Conservation (phyloP, 2,797 vertebrate species). For the Mastacembelus armatus region DNA sequence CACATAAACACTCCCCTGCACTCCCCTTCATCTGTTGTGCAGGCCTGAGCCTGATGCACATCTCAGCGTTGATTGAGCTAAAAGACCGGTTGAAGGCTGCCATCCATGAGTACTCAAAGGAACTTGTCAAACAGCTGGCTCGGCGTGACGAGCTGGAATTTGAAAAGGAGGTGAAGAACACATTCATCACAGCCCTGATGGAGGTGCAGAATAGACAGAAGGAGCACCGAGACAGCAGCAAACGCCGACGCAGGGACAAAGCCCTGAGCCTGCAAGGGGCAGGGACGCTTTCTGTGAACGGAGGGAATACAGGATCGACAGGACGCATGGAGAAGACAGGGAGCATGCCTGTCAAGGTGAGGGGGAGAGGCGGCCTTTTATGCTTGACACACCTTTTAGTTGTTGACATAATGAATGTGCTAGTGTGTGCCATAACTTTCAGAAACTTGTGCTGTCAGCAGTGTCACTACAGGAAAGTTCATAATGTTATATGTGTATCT, state of each 20-base stretch:
- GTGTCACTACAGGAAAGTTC: background rate
- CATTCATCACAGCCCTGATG: constrained; percentile 93
- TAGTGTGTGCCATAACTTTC: background rate
- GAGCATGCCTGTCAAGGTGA: constrained; percentile 92
- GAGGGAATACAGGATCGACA: constrained; percentile 31
- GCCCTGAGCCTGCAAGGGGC: constrained; percentile 88
- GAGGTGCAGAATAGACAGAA: constrained; percentile 96
- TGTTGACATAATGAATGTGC: background rate
- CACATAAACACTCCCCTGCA: background rate
- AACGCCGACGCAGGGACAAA: constrained; percentile 90
- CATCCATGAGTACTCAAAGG: constrained; percentile 91
- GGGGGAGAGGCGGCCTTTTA: background rate
- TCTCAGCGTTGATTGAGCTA: constrained; percentile 83
- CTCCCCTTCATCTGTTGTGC: background rate
- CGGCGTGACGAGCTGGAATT: constrained; percentile 93
- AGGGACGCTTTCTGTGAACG: constrained; percentile 19
- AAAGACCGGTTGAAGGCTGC: constrained; percentile 88
- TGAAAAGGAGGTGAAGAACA: constrained; percentile 96
- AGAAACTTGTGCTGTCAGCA: background rate
- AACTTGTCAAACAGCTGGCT: constrained; percentile 93
- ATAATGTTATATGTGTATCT: background rate
- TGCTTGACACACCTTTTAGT: background rate
- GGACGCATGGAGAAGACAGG: constrained; percentile 83
- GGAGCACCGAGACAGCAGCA: constrained; percentile 91
- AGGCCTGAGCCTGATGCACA: constrained; percentile 91